These are phyloP conservation scores for Rhincodon typus DNA, from an alignment of 2,797 vertebrate species.

Conservation along the genomic window DNA sequence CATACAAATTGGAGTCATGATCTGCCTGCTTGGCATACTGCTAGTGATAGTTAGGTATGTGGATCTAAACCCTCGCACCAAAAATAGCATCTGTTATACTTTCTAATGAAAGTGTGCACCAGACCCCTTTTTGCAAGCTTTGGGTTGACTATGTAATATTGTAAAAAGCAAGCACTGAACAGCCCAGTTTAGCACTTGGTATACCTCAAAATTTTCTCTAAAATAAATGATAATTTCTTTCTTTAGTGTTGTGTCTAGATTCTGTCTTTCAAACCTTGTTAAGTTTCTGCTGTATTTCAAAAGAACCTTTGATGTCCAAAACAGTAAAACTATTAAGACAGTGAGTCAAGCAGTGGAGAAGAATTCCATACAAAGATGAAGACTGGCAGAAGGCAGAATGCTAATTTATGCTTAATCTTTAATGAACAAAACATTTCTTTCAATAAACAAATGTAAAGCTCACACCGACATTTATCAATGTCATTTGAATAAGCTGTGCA, in stretches of 20 bases:
- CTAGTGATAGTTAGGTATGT: background rate
- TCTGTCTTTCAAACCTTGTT: background rate
- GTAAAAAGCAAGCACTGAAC: background rate
- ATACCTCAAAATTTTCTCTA: background rate
- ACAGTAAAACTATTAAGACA: background rate
- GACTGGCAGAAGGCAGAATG: background rate
- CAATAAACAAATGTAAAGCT: slow-evolving; percentile 12
- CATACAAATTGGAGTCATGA: background rate
- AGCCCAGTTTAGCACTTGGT: background rate
- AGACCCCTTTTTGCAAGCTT: background rate
- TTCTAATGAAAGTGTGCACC: background rate
- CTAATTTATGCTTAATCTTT: background rate
- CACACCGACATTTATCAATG: background rate
- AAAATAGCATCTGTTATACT: background rate
- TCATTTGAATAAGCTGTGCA: background rate
- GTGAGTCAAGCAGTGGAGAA: background rate
- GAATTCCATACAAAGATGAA: background rate
- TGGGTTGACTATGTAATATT: background rate
- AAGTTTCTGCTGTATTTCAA: background rate
- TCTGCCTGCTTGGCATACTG: background rate
- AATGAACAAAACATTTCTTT: background rate
- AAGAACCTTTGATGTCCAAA: background rate
- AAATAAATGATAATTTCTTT: background rate
- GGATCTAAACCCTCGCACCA: background rate
- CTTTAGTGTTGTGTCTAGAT: background rate